Conservation (phyloP, 2,113 vertebrate genomes). For the Taxidea taxus region DNA sequence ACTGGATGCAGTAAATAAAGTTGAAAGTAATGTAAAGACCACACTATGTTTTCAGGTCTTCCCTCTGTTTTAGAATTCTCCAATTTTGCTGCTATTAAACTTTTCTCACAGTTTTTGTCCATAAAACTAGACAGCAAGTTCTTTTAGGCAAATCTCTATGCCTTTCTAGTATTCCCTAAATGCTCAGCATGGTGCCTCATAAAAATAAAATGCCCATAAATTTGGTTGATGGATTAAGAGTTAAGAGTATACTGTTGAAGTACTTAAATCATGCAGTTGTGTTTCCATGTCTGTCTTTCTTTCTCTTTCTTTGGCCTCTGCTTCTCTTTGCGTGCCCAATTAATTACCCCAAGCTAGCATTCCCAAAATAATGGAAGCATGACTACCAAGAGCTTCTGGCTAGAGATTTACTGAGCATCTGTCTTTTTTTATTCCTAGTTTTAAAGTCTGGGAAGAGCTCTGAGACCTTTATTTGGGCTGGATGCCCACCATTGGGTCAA, state of each 20-base stretch:
- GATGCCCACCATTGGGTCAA: background rate
- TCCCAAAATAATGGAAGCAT: background rate
- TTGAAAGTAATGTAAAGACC: background rate
- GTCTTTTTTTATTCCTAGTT: background rate
- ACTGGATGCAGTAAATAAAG: background rate
- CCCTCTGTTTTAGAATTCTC: background rate
- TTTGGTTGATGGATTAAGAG: background rate
- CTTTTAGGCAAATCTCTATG: background rate
- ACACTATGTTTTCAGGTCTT: background rate
- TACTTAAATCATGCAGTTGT: background rate
- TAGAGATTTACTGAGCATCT: background rate
- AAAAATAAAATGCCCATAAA: background rate
- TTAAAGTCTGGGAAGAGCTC: background rate
- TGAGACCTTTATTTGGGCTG: background rate
- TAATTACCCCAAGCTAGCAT: background rate
- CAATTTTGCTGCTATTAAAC: background rate
- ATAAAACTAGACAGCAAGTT: background rate
- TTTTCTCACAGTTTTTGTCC: background rate
- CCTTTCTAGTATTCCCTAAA: background rate
- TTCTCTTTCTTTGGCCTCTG: background rate
- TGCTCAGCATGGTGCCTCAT: background rate
- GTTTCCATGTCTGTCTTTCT: background rate
- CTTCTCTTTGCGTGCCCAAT: background rate
- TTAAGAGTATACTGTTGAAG: background rate
- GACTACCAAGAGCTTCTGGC: background rate